These are phyloP conservation scores for Drosophila planitibia DNA, from an alignment of 2,888 invertebrate genomes.

Conservation along the genomic window DNA sequence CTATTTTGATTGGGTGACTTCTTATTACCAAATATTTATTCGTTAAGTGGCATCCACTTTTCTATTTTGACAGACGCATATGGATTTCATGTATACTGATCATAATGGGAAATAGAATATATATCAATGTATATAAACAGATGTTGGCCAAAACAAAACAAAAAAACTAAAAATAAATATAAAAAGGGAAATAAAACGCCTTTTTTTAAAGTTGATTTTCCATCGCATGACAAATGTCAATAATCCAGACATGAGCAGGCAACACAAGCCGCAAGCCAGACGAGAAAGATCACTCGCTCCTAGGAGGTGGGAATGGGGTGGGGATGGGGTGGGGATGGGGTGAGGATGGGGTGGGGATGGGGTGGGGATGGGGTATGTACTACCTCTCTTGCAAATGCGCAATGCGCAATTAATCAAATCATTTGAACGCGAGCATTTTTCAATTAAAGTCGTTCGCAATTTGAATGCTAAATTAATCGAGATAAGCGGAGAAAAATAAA, in stretches of 20 bases:
- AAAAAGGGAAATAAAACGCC: conserved; percentile 15
- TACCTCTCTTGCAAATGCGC: neutral
- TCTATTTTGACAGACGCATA: conserved; percentile 21
- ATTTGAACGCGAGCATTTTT: conserved; percentile 34
- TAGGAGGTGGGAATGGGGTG: neutral
- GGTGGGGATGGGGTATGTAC: neutral
- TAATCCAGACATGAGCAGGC: conserved; percentile 25
- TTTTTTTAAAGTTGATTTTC: conserved; percentile 29
- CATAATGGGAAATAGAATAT: neutral
- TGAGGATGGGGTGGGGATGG: neutral
- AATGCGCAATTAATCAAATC: conserved; percentile 68
- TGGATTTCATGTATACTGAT: conserved; percentile 3
- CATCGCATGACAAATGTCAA: conserved; percentile 43
- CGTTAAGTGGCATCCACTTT: conserved; percentile 42
- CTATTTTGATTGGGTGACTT: too few relatives aligned
- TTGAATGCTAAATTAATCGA: conserved; percentile 44
- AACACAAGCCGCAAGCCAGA: conserved; percentile 37
- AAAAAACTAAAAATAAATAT: too few relatives aligned
- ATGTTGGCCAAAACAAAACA: neutral
- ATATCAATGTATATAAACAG: neutral
- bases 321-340: neutral
- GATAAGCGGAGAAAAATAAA: neutral
- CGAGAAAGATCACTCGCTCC: conserved; percentile 8
- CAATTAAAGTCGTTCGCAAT: conserved; percentile 56
- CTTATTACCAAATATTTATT: neutral